Evolutionary conservation across 2,888 invertebrate species (phyloP), one percentile per base, ranked within the genome.

Genomic region (Calameuta pallipes): DNA sequence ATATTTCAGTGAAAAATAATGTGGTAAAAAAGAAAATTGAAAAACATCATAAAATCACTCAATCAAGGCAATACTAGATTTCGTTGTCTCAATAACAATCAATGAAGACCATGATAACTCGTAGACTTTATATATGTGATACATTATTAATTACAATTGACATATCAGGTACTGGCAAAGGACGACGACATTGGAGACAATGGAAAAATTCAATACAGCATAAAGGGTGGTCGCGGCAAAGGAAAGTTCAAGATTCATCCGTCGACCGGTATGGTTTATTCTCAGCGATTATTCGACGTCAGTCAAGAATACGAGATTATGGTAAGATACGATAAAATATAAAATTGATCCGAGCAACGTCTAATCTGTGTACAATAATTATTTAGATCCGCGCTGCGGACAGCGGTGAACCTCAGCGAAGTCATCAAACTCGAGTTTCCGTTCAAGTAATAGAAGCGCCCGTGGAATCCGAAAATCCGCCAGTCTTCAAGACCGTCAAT

Each of bases 151-250:
- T 77, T 69, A 80, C 13, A 56, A 75, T 77, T 69, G 82, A 79
- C 81, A 73, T 79, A 75, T 79, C 92, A 96, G 95, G 96, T 98
- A 83, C 93, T 96, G 83, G 98, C 98, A 23, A 94, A 95, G 83
- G 98, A 98, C 92, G 93, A 93, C 85, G 98, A 98, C 92, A 93
- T 93, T 77, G 97, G 96, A 12, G 94, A 93, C 82, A 98, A 98
- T 92, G 96, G 96, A 77, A 94, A 95, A 84, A 94, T 98, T 83
- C 95, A 95, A 34, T 98, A 98, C 93, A 95, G 95, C 87, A 95
- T 95, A 75, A 95, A 95, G 90, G 95, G 96, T 23, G 96, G 96
- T 23, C 94, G 95, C 82, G 96, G 96, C 76, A 95, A 95, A 84
- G 95, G 96, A 37, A 95, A 95, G 89, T 96, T 98, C 92, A 95